These are phyloP conservation scores for Vulpes vulpes DNA, from an alignment of 2,113 vertebrate species.

Conservation along the genomic window DNA sequence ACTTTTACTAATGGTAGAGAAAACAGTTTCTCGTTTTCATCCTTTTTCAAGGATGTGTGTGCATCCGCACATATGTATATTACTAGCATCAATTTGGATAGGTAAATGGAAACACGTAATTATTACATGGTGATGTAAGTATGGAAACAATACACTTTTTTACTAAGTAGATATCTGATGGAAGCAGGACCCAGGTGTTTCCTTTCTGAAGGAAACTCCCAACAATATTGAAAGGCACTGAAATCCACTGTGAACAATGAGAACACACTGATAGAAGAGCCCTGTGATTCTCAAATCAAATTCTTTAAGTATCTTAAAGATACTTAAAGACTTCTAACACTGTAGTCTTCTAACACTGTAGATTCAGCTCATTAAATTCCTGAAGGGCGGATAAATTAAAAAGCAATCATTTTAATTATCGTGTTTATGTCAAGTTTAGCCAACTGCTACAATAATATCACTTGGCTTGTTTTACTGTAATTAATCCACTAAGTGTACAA, in stretches of 20 bases:
- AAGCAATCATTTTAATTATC: constrained; percentile 74
- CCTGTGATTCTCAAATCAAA: constrained; percentile 58
- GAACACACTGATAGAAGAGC: constrained; percentile 3
- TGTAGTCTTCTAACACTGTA: constrained; percentile 21
- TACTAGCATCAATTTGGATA: background rate
- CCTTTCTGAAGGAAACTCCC: constrained; percentile 71
- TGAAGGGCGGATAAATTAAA: constrained; percentile 62
- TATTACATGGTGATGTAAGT: background rate
- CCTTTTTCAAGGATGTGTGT: background rate
- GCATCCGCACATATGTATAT: background rate
- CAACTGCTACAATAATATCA: constrained; percentile 59
- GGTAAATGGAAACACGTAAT: constrained; percentile 59
- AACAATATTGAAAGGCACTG: background rate
- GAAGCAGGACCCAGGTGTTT: constrained; percentile 77
- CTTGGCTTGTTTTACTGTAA: constrained; percentile 71
- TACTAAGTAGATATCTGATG: background rate
- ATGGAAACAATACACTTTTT: constrained; percentile 59
- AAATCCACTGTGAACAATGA: constrained; percentile 57
- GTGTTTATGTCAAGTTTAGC: constrained; percentile 68
- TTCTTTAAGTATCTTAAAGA: background rate
- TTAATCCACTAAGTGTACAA: constrained; percentile 74
- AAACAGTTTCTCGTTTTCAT: background rate
- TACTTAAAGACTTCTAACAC: background rate
- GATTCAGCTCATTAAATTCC: constrained; percentile 52
- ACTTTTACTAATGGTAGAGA: background rate